Percentiles rank a stretch among this genome's conserved stretches.
Evolutionary conservation across 2,888 invertebrate genomes (phyloP).

Genomic region (Auanema sp.): DNA sequence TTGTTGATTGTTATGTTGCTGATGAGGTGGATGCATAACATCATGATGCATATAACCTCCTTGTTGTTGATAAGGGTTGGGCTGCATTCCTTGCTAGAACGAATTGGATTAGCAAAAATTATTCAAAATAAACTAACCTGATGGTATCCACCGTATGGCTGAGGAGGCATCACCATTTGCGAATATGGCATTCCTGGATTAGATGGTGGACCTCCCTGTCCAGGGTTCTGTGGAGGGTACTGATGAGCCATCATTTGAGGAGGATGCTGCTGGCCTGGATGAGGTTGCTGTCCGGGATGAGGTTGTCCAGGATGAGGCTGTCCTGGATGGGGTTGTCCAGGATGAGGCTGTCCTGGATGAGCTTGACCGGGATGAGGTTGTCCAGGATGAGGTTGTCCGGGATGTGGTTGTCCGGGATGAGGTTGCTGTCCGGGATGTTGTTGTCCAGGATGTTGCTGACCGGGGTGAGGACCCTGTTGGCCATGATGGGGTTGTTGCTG

Average conservation of each 20-base stretch:
- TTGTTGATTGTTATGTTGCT: no score
- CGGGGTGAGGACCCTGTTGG: slow-evolving; percentile 16
- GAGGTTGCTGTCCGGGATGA: slow-evolving; percentile 23
- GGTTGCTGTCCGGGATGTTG: slow-evolving; percentile 16
- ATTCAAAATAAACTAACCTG: no score
- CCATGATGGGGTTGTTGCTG: no score
- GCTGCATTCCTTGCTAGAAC: no score
- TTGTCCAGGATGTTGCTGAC: no score
- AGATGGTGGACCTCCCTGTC: slow-evolving; percentile 18
- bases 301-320: slow-evolving; percentile 20
- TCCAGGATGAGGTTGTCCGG: slow-evolving; percentile 18
- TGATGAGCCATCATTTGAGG: slow-evolving; percentile 24
- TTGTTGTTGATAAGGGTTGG: no score
- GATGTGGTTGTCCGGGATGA: slow-evolving; percentile 21
- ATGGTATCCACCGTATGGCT: slow-evolving; percentile 1
- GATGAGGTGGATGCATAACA: no score
- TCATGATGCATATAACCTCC: no score
- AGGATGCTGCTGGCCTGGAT: slow-evolving; percentile 21
- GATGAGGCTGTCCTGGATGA: slow-evolving; percentile 18
- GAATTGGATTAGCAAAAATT: no score
- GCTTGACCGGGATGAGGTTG: not conserved
- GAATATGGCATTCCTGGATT: slow-evolving; percentile 11
- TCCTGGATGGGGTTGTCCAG: no score
- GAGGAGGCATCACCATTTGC: slow-evolving; percentile 11
- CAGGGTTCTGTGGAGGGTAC: slow-evolving; percentile 9